Base-by-base conservation (phyloP, 2,888 invertebrate genomes). In the Apoderus coryli region DNA sequence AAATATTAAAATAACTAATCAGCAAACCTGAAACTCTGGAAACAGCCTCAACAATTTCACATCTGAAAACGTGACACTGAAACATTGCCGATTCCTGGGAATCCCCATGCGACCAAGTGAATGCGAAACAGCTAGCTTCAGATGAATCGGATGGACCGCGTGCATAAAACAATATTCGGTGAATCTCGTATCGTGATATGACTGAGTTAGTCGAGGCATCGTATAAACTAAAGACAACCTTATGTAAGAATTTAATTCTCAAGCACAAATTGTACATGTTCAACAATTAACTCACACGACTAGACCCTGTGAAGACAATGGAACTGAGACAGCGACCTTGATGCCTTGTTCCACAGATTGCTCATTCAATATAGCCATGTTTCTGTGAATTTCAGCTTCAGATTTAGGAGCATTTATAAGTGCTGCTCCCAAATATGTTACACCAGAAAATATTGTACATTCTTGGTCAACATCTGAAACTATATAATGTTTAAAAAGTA, bases 61-160 rank as follows among this genome's bases (percentile, higher is more conserved):
- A 95, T 34, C 92, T 73, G 63, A 96, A 98, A 27, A 92, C 89
- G 63, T 96, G 95, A 63, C 96, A 96, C 59, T 93, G 86, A 58
- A 92, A 93, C 38, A 93, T 77, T 26, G 86, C 79, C 2, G 80
- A 76, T 59, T 86, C 85, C 44, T 75, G 72, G 16, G 79, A 79
- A 47, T 88, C 86, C 1, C 92, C 92, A 53, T 90, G 89, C 27
- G 90, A 82, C 76, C 90, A 93, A 0, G 95, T 95, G 61, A 96
- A 95, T 5, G 95, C 95, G 63, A 96, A 96, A 60, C 96, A 96
- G n/a, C 85, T 75, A 0, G 80, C 76, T 47, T 93, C 92, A 1
- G 71, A 65, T 11, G 82, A 77, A 26, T 78, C 80, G 7, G 74
- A 70, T 16, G 76, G 72, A 4, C 96, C 96, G 27, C 90, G 77